A percentile compares a stretch with the other conserved stretches of the same genome.
Evolutionary conservation across 2,113 vertebrate species (phyloP).

Genomic region (Rhodinocichla rosea): DNA sequence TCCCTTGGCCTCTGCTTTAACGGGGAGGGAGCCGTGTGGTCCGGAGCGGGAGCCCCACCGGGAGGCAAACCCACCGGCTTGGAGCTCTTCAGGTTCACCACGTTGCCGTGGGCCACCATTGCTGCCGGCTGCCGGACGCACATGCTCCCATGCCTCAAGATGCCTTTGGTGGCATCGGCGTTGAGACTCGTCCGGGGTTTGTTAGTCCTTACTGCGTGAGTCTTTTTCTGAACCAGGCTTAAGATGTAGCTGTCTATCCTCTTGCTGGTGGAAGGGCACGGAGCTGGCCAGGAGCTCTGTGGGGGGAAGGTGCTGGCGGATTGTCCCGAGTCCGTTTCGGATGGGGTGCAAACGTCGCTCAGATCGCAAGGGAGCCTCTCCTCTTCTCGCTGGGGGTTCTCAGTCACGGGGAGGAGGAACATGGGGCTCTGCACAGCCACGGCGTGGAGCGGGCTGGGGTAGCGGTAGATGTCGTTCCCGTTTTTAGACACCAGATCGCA

Average conservation of each 20-base stretch:
- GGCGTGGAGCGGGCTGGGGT: constrained; percentile 88
- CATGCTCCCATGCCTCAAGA: constrained; percentile 84
- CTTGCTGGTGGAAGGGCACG: constrained; percentile 71
- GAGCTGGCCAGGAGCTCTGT: constrained; percentile 59
- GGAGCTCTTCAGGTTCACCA: constrained; percentile 70
- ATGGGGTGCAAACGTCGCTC: constrained; percentile 38
- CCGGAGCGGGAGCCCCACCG: constrained; percentile 22
- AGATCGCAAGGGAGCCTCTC: constrained; percentile 62
- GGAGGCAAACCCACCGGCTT: constrained; percentile 68
- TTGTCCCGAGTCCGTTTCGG: constrained; percentile 68
- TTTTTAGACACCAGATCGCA: constrained; percentile 88
- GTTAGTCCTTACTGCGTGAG: constrained; percentile 84
- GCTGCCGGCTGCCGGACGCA: constrained; percentile 72
- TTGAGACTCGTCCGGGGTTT: constrained; percentile 90
- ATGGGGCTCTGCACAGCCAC: constrained; percentile 88
- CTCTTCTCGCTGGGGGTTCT: constrained; percentile 73
- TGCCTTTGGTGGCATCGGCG: constrained; percentile 82
- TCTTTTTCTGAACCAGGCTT: constrained; percentile 86
- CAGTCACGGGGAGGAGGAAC: constrained; percentile 79
- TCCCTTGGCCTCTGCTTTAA: constrained; percentile 75
- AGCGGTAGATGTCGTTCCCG: constrained; percentile 84
- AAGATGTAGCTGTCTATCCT: constrained; percentile 89
- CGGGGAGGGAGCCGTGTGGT: constrained; percentile 69
- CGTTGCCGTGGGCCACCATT: constrained; percentile 34
- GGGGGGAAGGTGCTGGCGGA: constrained; percentile 54